phyloP scores from a whole-genome alignment of 2,113 vertebrate species.

The Pantherophis guttatus region DNA sequence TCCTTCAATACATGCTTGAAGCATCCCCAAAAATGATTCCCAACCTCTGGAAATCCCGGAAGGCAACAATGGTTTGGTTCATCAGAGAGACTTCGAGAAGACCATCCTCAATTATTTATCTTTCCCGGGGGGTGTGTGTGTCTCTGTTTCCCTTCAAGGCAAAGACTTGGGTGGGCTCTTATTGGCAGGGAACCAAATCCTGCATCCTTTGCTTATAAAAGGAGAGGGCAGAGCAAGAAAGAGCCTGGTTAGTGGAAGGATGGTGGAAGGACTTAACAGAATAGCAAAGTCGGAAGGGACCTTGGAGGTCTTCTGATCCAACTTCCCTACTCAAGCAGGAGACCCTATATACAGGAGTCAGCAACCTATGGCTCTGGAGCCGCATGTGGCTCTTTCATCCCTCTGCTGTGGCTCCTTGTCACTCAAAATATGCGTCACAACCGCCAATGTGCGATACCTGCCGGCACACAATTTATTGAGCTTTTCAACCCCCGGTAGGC shows the following conservation, averaged over 20 bases:
- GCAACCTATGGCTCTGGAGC: too few relatives aligned
- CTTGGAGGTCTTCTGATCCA: too few relatives aligned
- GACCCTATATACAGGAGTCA: too few relatives aligned
- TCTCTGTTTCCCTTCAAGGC: rapidly evolving
- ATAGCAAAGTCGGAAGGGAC: too few relatives aligned
- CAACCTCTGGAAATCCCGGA: neutral
- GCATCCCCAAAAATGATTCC: neutral
- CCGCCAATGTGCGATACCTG: too few relatives aligned
- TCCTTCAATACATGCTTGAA: neutral
- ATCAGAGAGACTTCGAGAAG: rapidly evolving
- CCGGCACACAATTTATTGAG: too few relatives aligned
- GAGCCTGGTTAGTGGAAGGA: neutral
- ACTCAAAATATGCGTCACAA: too few relatives aligned
- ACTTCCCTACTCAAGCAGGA: too few relatives aligned
- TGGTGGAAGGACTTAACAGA: neutral
- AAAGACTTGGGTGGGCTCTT: neutral
- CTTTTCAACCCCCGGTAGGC: too few relatives aligned
- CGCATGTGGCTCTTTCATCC: too few relatives aligned
- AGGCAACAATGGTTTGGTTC: neutral
- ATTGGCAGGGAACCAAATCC: neutral
- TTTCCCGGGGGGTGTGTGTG: neutral
- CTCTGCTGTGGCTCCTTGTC: too few relatives aligned
- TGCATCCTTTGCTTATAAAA: neutral
- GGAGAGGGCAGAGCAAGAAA: neutral
- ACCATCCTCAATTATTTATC: neutral